Evolutionary conservation across 2,113 vertebrate species (phyloP).

Genomic region (mouse (Mus musculus)): DNA sequence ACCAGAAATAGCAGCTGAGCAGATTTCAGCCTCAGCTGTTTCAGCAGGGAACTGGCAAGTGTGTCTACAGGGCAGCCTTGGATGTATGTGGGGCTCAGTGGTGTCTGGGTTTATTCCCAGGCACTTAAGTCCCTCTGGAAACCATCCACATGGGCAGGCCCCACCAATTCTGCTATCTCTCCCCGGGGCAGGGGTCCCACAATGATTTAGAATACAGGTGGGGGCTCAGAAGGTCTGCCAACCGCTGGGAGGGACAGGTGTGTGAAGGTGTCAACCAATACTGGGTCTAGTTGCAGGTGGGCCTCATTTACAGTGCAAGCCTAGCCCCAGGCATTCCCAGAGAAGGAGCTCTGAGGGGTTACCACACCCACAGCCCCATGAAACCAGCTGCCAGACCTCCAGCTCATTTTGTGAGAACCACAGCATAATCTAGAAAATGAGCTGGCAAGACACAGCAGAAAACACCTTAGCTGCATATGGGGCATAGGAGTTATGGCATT

Average conservation of each 20-base stretch:
- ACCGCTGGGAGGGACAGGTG: background rate
- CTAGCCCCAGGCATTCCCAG: background rate
- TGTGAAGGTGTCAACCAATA: background rate
- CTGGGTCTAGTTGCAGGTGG: background rate
- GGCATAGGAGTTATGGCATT: accelerated
- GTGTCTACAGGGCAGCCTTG: background rate
- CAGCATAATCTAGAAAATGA: background rate
- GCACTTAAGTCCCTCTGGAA: background rate
- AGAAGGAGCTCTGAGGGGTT: background rate
- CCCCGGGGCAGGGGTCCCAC: background rate
- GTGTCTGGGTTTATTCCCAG: background rate
- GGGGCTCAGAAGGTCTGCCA: background rate
- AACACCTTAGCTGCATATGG: accelerated
- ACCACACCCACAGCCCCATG: background rate
- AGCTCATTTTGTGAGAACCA: background rate
- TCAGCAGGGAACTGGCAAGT: background rate
- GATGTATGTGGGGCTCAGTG: accelerated
- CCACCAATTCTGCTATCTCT: accelerated
- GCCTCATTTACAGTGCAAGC: background rate
- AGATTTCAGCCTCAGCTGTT: background rate
- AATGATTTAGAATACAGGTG: background rate
- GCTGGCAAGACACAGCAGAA: background rate
- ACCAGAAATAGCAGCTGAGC: slow-evolving; percentile 65
- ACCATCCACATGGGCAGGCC: background rate
- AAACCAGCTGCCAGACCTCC: background rate